phyloP scores from a whole-genome alignment of 1,140 invertebrate species.

The Eufriesea mexicana region DNA sequence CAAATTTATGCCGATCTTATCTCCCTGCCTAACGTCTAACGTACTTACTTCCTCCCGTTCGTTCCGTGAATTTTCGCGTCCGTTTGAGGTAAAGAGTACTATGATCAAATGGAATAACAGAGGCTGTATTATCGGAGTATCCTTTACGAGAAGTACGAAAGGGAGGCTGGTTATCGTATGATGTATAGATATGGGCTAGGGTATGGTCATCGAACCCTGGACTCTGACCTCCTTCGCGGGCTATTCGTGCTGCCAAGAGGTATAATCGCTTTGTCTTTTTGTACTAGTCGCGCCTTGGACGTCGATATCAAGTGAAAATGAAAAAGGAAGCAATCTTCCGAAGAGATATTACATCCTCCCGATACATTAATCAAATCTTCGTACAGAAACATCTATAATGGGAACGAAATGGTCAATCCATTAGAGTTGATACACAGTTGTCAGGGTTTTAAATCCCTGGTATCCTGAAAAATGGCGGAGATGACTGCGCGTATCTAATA shows the following conservation, averaged over 20 bases:
- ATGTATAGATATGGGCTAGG: background rate
- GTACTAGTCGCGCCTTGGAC: background rate
- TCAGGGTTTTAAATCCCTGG: no score
- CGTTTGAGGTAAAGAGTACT: background rate
- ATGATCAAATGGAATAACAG: slow-evolving; percentile 3
- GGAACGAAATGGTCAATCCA: no score
- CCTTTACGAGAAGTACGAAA: background rate
- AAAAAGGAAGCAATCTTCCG: background rate
- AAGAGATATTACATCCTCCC: no score
- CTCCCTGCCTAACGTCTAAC: background rate
- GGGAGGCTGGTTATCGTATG: background rate
- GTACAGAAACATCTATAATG: no score
- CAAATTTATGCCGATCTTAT: slow-evolving; percentile 17
- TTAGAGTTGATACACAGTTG: no score
- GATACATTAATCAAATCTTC: no score
- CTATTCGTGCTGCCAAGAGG: slow-evolving; percentile 15
- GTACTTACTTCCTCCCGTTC: no score
- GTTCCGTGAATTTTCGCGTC: background rate
- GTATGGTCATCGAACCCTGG: slow-evolving; percentile 38
- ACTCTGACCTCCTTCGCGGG: slow-evolving; percentile 33
- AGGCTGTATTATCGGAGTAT: background rate
- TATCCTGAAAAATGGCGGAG: no score
- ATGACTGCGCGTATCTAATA: no score
- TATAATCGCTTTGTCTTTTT: slow-evolving; percentile 34
- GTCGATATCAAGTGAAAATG: background rate